phyloP scores from a whole-genome alignment of 2,797 vertebrate species.

The Diceros bicornis region DNA sequence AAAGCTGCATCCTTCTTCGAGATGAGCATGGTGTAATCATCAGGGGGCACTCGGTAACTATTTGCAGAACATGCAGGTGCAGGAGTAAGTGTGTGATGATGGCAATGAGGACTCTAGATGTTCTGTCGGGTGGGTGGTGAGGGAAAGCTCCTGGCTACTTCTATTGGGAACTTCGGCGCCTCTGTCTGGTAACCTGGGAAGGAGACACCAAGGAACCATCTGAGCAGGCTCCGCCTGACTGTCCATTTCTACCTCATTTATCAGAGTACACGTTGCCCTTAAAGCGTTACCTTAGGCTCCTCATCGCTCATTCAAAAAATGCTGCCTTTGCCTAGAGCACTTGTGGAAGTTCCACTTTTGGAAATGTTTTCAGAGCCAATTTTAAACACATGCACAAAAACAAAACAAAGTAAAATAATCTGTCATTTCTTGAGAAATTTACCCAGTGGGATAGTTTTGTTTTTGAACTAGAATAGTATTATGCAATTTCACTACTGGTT shows the following conservation, averaged over 20 bases:
- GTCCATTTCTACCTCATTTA: neutral
- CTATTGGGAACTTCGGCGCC: neutral
- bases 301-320: neutral
- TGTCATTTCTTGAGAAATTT: neutral
- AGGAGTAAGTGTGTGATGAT: fast-evolving
- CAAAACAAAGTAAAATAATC: neutral
- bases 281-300: neutral
- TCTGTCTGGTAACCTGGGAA: neutral
- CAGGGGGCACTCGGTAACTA: neutral
- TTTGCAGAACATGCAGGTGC: neutral
- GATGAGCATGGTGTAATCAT: neutral
- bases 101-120: too few relatives aligned
- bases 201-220: too few relatives aligned
- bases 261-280: neutral
- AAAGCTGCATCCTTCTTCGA: neutral
- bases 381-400: neutral
- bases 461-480: neutral
- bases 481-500: neutral
- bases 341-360: neutral
- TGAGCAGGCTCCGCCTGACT: neutral
- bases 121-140: neutral
- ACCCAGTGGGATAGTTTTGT: neutral
- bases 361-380: neutral
- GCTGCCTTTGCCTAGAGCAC: neutral
- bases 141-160: neutral